Percentiles rank a stretch among this genome's conserved stretches.
These are phyloP conservation scores for Pyrrhia umbra DNA, from an alignment of 2,888 invertebrate genomes.

Conservation along the genomic window DNA sequence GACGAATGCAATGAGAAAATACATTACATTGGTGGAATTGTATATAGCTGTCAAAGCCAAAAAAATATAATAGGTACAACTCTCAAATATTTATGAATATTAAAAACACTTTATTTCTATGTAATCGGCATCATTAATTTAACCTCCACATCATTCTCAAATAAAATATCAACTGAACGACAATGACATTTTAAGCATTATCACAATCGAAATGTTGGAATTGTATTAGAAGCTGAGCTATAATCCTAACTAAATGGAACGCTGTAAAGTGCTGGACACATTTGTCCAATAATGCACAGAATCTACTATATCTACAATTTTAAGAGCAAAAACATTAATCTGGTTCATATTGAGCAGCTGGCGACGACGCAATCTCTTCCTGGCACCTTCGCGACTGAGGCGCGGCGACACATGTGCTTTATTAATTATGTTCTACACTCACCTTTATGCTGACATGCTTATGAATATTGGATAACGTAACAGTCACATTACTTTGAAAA, in stretches of 20 bases:
- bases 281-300: conserved; percentile 45
- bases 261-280: conserved; percentile 23
- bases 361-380: conserved; percentile 59
- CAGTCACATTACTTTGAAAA: conserved; percentile 11
- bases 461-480: conserved; percentile 53
- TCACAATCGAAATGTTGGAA: conserved; percentile 17
- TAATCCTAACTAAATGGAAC: conserved; percentile 43
- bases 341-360: conserved; percentile 63
- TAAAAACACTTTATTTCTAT: conserved; percentile 21
- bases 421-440: conserved; percentile 58
- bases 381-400: conserved; percentile 52
- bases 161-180: conserved; percentile 34
- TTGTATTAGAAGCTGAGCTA: conserved; percentile 27
- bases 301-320: conserved; percentile 41
- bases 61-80: conserved; percentile 15
- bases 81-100: conserved; percentile 16
- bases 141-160: conserved; percentile 25
- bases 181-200: conserved; percentile 46
- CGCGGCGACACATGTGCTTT: conserved; percentile 60
- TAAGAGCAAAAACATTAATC: conserved; percentile 64
- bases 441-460: conserved; percentile 49
- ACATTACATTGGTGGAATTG: conserved; percentile 28
- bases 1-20: conserved; percentile 17
- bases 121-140: conserved; percentile 30
- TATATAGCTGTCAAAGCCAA: conserved; percentile 30